A percentile compares a stretch with the other conserved stretches of the same genome.
These are phyloP conservation scores for Spongia lamella DNA, from an alignment of 37 sponge, comb jelly and placozoan genomes.

Conservation along the genomic window DNA sequence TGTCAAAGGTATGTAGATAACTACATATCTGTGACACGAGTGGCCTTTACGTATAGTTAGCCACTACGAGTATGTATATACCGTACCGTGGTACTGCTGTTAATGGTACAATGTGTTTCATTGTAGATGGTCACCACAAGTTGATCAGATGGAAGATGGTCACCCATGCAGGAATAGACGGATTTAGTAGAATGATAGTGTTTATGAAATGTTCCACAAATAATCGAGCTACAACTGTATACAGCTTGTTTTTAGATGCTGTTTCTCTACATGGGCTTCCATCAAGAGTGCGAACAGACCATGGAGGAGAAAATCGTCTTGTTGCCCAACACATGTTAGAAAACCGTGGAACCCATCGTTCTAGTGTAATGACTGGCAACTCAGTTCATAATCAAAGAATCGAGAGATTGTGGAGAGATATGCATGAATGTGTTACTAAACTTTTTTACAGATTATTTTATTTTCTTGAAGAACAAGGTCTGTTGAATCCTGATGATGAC, in stretches of 20 bases:
- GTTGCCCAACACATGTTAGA: conserved; percentile 44
- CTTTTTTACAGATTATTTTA: conserved; percentile 42
- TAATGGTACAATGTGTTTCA: too few species aligned
- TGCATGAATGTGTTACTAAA: conserved; percentile 9
- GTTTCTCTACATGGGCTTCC: conserved; percentile 28
- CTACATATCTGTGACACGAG: too few species aligned
- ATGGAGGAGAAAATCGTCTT: conserved; percentile 39
- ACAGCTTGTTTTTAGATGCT: conserved; percentile 21
- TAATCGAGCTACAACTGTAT: conserved; percentile 35
- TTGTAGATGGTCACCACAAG: conserved; percentile 45
- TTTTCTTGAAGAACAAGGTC: conserved; percentile 22
- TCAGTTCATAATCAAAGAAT: conserved; percentile 52
- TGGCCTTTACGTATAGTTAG: too few species aligned
- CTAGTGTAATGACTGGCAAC: conserved; percentile 38
- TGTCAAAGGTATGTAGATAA: too few species aligned
- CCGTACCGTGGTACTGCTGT: too few species aligned
- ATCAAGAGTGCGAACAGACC: conserved; percentile 46
- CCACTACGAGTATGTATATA: too few species aligned
- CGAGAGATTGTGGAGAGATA: conserved; percentile 45
- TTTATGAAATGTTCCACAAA: conserved; percentile 32
- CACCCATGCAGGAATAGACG: conserved; percentile 50
- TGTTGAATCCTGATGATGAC: conserved; percentile 29
- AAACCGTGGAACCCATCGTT: conserved; percentile 23
- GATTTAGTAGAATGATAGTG: conserved; percentile 31
- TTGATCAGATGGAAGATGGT: conserved; percentile 48